Evolutionary conservation across 2,113 vertebrate genomes (phyloP).

Genomic region (Pipra filicauda): DNA sequence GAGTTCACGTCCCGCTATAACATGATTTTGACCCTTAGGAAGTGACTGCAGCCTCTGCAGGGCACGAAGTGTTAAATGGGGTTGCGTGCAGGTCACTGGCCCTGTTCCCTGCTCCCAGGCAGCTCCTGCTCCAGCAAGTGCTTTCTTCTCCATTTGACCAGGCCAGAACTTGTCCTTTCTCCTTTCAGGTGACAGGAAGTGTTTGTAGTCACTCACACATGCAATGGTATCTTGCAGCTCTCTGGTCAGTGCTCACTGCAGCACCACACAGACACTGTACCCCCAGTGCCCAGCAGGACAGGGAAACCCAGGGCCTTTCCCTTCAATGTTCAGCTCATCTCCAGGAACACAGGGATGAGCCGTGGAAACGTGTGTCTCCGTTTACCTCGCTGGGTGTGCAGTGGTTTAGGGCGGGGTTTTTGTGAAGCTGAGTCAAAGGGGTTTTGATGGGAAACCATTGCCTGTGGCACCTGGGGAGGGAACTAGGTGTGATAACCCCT

Average conservation of each 20-base stretch:
- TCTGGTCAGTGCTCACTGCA: accelerated
- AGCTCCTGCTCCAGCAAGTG: not conserved
- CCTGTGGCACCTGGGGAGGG: not conserved
- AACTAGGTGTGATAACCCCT: not conserved
- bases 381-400: not conserved
- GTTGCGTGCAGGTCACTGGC: not conserved
- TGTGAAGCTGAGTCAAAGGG: not conserved
- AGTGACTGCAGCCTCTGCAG: not conserved
- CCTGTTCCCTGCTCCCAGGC: not conserved
- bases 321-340: not conserved
- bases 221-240: accelerated
- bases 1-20: not conserved
- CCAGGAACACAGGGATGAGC: not conserved
- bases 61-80: accelerated
- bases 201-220: accelerated
- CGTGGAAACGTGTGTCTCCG: not conserved
- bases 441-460: not conserved
- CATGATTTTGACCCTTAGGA: not conserved
- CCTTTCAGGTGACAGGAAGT: not conserved
- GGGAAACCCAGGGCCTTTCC: not conserved
- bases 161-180: not conserved
- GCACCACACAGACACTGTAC: not conserved
- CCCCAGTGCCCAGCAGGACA: not conserved
- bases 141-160: not conserved
- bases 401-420: not conserved